Evolutionary conservation across 1,140 invertebrate species (phyloP), one percentile per base, ranked within the genome.

Genomic region (Aphelenchoides besseyi): DNA sequence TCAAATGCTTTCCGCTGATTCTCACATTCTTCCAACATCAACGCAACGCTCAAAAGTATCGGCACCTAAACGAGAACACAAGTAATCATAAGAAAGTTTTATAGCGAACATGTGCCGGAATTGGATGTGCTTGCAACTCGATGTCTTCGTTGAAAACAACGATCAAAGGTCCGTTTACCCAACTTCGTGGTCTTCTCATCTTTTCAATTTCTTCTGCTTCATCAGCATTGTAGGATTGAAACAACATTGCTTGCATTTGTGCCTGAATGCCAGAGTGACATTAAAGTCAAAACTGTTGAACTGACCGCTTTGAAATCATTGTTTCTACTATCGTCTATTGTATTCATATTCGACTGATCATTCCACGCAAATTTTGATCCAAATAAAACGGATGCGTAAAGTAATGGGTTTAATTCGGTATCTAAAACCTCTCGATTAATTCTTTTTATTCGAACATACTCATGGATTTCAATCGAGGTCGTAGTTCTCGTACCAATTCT

Each of bases 41-140:
- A 48, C 41, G 41, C 12, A 48, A 59, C 18, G 23, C 18, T 59
- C 55, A 59, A 59, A 28, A 59, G 32, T 8, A 59, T 59, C 18
- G 55, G 55, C 5, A 59, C 18, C 55, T 59, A 59, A 59, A 59
- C 55, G 23, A 59, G 5, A 8, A 8, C 18, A 59, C 16, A 8
- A 59, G 55, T 8, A 18, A 12, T 29, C 18, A 18, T 5, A 59
- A 8, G 55, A 8, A 23, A 33, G 23, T 63, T 32, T 66, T 66
- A 66, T n/a, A n/a, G n/a, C n/a, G n/a, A n/a, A n/a, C 63, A 30
- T 66, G 16, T 41, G 55, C 69, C 1, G 69, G 69, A 37, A 70
- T 70, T 52, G 32, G 33, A 37, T 70, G 69, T 29, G 63, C 69
- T 30, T 67, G 28, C 2, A 70, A 29, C 18, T 70, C 69, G 12